A percentile compares a stretch with the other conserved stretches of the same genome.
phyloP scores from a whole-genome alignment of 2,888 invertebrate genomes.

The Lasioglossum oenotherae region DNA sequence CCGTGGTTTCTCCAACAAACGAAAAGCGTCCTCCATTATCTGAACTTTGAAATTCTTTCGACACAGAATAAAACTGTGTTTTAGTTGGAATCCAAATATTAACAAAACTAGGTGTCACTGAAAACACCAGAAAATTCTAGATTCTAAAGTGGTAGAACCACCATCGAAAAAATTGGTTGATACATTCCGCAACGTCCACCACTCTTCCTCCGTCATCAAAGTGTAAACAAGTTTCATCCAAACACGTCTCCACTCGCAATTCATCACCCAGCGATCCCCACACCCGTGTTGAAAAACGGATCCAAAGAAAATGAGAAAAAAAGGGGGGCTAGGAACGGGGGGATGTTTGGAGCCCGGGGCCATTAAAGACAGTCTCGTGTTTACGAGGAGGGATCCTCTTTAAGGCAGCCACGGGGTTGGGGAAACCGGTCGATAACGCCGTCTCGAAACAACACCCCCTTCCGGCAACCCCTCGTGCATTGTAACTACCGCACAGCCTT shows the following conservation, averaged over 20 bases:
- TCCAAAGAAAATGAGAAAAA: neutral
- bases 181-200: neutral
- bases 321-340: neutral
- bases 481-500: conserved; percentile 68
- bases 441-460: conserved; percentile 74
- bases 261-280: neutral
- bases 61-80: neutral
- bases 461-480: conserved; percentile 60
- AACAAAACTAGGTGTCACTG: no score
- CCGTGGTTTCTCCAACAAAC: neutral
- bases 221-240: neutral
- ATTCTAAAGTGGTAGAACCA: neutral
- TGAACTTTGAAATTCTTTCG: neutral
- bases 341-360: neutral
- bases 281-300: neutral
- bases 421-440: conserved; percentile 74
- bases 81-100: no score
- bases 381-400: conserved; percentile 68
- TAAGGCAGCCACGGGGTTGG: conserved; percentile 67
- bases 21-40: neutral
- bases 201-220: neutral
- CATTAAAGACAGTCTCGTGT: conserved; percentile 66
- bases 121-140: neutral
- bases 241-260: neutral
- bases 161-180: neutral